A percentile compares a stretch with the other conserved stretches of the same genome.
Conservation (phyloP, 2,113 vertebrate species). For the Trochalopteron elliotii region DNA sequence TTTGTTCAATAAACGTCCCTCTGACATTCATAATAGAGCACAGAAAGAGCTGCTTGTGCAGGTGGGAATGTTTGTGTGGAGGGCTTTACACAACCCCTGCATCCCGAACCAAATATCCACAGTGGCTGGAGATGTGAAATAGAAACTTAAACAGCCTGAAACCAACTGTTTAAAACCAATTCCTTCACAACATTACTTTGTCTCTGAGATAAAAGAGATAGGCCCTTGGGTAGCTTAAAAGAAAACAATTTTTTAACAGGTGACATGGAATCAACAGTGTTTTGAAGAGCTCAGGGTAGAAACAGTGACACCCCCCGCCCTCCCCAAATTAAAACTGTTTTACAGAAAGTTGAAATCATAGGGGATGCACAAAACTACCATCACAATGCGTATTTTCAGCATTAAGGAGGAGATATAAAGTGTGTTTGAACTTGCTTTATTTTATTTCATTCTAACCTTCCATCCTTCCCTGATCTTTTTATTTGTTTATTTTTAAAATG, state of each 20-base stretch:
- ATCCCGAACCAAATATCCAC: neutral
- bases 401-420: neutral
- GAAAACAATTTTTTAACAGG: neutral
- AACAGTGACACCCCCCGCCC: fast-evolving
- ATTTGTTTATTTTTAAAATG: neutral
- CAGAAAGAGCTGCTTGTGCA: neutral
- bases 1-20: neutral
- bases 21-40: neutral
- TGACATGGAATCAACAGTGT: neutral
- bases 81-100: neutral
- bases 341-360: neutral
- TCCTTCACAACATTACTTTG: neutral
- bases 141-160: neutral
- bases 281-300: neutral
- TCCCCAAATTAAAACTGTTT: neutral
- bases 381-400: neutral
- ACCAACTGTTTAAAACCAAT: neutral
- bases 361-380: neutral
- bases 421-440: neutral
- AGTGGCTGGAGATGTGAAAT: neutral
- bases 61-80: neutral
- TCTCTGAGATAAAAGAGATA: neutral
- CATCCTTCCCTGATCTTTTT: neutral
- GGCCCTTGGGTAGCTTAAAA: neutral
- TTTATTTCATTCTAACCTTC: neutral